Percentiles rank a stretch among this genome's conserved stretches.
Conservation (phyloP, 2,888 invertebrate species). For the Oligia latruncula region DNA sequence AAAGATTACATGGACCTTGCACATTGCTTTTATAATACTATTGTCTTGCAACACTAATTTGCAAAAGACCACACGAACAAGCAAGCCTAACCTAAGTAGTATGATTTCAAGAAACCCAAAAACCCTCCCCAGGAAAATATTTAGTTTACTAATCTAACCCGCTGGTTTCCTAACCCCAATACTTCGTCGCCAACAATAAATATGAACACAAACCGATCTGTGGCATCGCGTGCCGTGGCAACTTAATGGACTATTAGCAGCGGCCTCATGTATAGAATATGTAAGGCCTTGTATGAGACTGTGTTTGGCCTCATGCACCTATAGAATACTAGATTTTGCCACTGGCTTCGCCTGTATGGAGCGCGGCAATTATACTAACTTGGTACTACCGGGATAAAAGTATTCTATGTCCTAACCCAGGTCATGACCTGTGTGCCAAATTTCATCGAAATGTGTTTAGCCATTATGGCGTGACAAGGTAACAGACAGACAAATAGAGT, state of each 20-base stretch:
- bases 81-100: neutral
- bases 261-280: constrained; percentile 66
- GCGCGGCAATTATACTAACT: neutral
- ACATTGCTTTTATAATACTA: too few species aligned
- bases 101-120: neutral
- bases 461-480: neutral
- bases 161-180: constrained; percentile 67
- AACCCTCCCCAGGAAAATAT: neutral
- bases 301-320: constrained; percentile 54
- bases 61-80: neutral
- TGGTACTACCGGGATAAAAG: neutral
- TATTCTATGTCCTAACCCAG: neutral
- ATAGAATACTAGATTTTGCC: constrained; percentile 50
- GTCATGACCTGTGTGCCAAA: neutral
- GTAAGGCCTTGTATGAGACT: constrained; percentile 58
- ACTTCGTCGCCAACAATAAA: constrained; percentile 80
- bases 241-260: constrained; percentile 85
- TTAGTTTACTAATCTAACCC: neutral
- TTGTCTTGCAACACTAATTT: neutral
- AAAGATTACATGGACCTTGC: neutral
- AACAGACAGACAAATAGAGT: neutral
- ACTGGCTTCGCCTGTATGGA: neutral
- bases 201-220: constrained; percentile 81
- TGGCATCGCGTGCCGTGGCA: constrained; percentile 84
- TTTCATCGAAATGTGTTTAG: neutral